Conservation (phyloP, 53 echinoderm and acorn worm species). For the Patiria pectinifera region DNA sequence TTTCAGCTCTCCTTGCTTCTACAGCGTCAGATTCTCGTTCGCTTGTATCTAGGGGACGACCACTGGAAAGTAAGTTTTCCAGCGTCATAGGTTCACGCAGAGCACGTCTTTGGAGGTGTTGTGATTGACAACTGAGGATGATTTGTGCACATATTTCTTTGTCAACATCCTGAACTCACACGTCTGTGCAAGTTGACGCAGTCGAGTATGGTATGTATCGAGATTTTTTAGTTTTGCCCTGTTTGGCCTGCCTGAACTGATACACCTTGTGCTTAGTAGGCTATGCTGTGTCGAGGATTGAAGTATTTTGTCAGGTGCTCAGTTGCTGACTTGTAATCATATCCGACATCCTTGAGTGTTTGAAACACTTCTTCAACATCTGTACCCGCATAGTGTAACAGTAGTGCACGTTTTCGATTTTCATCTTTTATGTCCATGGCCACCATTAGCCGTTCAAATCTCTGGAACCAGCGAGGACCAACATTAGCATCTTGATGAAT, state of each 20-base stretch:
- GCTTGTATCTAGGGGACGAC: background rate
- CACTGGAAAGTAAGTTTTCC: no score
- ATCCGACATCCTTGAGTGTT: slow-evolving; percentile 3
- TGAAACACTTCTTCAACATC: slow-evolving; percentile 21
- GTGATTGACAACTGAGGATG: no score
- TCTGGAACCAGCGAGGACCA: no score
- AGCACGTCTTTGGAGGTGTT: no score
- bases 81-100: no score
- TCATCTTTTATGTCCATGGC: slow-evolving; percentile 54
- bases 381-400: slow-evolving; percentile 35
- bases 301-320: slow-evolving; percentile 55
- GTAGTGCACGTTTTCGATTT: background rate
- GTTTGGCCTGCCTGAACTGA: no score
- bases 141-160: no score
- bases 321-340: slow-evolving; percentile 28
- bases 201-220: no score
- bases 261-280: slow-evolving; percentile 23
- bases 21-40: slow-evolving; percentile 28
- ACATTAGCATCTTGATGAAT: no score
- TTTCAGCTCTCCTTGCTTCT: slow-evolving; percentile 29
- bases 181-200: no score
- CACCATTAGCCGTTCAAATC: slow-evolving; percentile 27
- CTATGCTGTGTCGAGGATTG: slow-evolving; percentile 19
- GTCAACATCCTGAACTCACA: no score
- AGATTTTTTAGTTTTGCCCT: no score